Percentiles rank a stretch among this genome's conserved stretches.
Conservation (phyloP, 2,113 vertebrate genomes). For the Paraplagusia blochii region DNA sequence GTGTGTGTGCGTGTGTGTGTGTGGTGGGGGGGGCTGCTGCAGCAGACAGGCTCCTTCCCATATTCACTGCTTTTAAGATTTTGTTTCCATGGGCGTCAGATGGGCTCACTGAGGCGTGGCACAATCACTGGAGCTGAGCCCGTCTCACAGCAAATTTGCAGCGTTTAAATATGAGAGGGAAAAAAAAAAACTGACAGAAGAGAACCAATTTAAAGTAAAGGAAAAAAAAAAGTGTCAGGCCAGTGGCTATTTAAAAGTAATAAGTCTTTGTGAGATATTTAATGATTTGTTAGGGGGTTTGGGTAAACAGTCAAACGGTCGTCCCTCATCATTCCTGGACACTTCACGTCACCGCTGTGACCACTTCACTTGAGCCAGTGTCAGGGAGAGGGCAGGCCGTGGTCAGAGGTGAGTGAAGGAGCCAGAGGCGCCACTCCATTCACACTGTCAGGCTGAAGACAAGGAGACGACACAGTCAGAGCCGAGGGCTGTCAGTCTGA, state of each 20-base stretch:
- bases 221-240: not conserved
- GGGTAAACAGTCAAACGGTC: not conserved
- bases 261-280: not conserved
- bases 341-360: conserved; percentile 32
- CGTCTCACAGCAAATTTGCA: conserved; percentile 23
- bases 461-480: conserved; percentile 61
- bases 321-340: conserved; percentile 7
- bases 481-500: conserved; percentile 70
- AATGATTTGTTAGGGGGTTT: too few species aligned
- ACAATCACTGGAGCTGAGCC: conserved; percentile 4
- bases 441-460: conserved; percentile 70
- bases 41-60: conserved; percentile 54
- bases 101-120: conserved; percentile 50
- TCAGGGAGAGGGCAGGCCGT: conserved; percentile 70
- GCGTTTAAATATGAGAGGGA: conserved; percentile 13
- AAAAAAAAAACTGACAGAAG: conserved; percentile 1
- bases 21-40: conserved; percentile 73
- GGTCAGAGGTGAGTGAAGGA: conserved; percentile 44
- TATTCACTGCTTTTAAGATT: conserved; percentile 51
- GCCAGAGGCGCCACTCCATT: conserved; percentile 43
- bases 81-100: conserved; percentile 43
- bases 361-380: conserved; percentile 62
- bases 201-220: conserved; percentile 1
- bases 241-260: not conserved
- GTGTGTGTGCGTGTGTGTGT: too few species aligned